These are phyloP conservation scores for Tachysurus vachellii DNA, from an alignment of 2,113 vertebrate genomes.

Conservation along the genomic window DNA sequence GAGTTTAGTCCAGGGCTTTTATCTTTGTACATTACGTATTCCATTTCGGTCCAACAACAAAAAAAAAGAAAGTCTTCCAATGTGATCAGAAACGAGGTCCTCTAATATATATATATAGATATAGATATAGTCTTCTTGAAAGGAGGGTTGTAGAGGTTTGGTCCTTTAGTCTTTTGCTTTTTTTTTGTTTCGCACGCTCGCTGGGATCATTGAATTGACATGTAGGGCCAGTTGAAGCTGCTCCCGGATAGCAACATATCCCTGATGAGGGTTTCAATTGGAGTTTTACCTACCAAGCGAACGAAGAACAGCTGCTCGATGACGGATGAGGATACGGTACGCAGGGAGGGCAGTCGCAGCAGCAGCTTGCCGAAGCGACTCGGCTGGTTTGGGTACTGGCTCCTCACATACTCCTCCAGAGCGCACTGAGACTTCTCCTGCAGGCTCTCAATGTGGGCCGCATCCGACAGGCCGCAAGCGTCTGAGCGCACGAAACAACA, in stretches of 20 bases:
- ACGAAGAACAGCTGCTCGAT: slow-evolving; percentile 99
- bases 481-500: slow-evolving; percentile 74
- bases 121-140: slow-evolving; percentile 81
- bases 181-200: slow-evolving; percentile 73
- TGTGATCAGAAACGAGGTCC: slow-evolving; percentile 76
- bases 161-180: slow-evolving; percentile 74
- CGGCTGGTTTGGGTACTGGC: slow-evolving; percentile 97
- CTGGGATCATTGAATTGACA: slow-evolving; percentile 98
- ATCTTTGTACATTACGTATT: slow-evolving; percentile 97
- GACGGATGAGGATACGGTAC: slow-evolving; percentile 95
- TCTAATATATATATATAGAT: slow-evolving; percentile 61
- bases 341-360: slow-evolving; percentile 91
- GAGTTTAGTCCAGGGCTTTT: slow-evolving; percentile 86
- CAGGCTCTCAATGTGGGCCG: slow-evolving; percentile 96
- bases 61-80: slow-evolving; percentile 73
- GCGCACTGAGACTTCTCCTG: slow-evolving; percentile 98
- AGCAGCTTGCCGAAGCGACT: slow-evolving; percentile 98
- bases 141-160: slow-evolving; percentile 71
- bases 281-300: slow-evolving; percentile 99
- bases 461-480: slow-evolving; percentile 96
- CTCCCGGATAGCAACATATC: slow-evolving; percentile 99
- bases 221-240: slow-evolving; percentile 99
- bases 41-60: slow-evolving; percentile 85
- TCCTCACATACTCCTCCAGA: slow-evolving; percentile 95
- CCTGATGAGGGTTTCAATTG: slow-evolving; percentile 99